These are phyloP conservation scores for Coelopa frigida DNA, from an alignment of 1,140 invertebrate species.

Conservation along the genomic window DNA sequence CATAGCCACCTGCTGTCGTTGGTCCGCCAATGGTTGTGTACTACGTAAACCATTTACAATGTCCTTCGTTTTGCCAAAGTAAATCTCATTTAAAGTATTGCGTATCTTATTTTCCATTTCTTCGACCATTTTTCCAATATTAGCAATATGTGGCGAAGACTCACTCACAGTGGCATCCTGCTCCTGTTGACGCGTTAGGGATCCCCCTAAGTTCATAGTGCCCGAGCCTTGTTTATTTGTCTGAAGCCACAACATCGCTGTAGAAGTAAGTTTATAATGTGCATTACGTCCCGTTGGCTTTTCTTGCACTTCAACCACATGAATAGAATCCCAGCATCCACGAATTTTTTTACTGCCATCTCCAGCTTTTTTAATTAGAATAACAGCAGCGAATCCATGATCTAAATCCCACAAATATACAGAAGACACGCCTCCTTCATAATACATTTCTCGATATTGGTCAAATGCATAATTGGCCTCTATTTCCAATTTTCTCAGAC, in stretches of 20 bases:
- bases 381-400: conserved; percentile 97
- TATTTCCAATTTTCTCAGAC: conserved; percentile 89
- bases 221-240: conserved; percentile 95
- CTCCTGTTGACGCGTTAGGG: conserved; percentile 93
- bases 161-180: conserved; percentile 84
- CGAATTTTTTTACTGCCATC: conserved; percentile 95
- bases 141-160: conserved; percentile 92
- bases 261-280: conserved; percentile 98
- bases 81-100: conserved; percentile 96
- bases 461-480: conserved; percentile 98
- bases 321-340: conserved; percentile 99
- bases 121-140: conserved; percentile 93
- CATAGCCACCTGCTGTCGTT: conserved; percentile 72
- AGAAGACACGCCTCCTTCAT: conserved; percentile 98
- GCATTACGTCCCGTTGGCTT: conserved; percentile 89
- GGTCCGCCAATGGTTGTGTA: conserved; percentile 75
- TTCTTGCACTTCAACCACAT: conserved; percentile 97
- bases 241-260: conserved; percentile 98
- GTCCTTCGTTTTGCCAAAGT: conserved; percentile 98
- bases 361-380: conserved; percentile 97
- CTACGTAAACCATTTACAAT: conserved; percentile 96
- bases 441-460: conserved; percentile 99
- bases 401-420: conserved; percentile 99
- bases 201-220: conserved; percentile 97
- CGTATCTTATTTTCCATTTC: conserved; percentile 99